Conservation (phyloP, 2,888 invertebrate genomes). For the Abscondita cerata region DNA sequence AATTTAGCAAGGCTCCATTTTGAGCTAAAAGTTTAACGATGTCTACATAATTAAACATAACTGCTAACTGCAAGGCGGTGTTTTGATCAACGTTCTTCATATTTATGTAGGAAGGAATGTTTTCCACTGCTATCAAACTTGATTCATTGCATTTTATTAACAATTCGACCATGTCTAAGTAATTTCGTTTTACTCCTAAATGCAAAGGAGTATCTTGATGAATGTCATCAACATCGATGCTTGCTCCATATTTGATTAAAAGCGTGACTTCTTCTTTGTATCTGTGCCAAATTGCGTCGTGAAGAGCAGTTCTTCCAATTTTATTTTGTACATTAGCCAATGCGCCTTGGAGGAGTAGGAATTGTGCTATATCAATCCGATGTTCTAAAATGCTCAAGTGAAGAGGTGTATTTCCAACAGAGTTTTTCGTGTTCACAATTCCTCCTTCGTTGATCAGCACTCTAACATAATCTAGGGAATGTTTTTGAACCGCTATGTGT, state of each 20-base stretch:
- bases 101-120: background rate
- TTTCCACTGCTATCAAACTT: background rate
- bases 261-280: background rate
- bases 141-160: background rate
- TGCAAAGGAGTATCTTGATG: conserved; percentile 1
- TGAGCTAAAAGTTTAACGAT: background rate
- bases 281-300: background rate
- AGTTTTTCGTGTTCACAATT: background rate
- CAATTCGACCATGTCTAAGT: background rate
- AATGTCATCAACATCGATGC: background rate
- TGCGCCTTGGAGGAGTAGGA: background rate
- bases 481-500: background rate
- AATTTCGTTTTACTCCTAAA: background rate
- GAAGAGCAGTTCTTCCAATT: background rate
- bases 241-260: background rate
- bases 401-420: background rate
- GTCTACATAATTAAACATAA: background rate
- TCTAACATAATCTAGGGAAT: background rate
- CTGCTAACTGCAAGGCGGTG: background rate
- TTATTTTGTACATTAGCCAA: background rate
- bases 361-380: background rate
- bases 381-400: background rate
- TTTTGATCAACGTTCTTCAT: background rate
- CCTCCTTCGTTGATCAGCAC: background rate
- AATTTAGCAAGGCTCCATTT: background rate